Percentiles rank a stretch among this genome's conserved stretches.
Conservation (phyloP, 2,797 vertebrate genomes). For the Antrozous pallidus region DNA sequence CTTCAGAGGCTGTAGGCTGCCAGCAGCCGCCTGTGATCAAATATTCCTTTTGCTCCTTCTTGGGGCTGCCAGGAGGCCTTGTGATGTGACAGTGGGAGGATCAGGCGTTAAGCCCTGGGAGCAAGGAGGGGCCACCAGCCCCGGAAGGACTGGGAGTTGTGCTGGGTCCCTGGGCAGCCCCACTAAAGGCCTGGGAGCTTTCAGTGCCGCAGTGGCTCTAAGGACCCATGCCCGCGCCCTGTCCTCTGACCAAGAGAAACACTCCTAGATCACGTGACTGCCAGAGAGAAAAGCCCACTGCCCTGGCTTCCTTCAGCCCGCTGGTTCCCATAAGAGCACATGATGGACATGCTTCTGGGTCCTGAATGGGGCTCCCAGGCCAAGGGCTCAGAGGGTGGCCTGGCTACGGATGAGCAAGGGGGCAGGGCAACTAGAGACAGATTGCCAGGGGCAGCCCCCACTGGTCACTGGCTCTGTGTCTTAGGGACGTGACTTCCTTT, state of each 20-base stretch:
- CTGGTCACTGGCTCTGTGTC: neutral
- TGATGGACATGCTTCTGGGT: too few species aligned
- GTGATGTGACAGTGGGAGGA: neutral
- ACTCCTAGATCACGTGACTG: rapidly evolving
- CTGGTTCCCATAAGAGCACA: neutral
- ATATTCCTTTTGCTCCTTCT: slow-evolving; percentile 79
- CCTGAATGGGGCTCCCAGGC: neutral
- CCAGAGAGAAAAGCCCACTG: neutral
- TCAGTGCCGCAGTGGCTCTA: rapidly evolving
- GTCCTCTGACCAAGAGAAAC: neutral
- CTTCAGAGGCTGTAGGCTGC: slow-evolving; percentile 47
- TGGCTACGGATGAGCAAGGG: neutral
- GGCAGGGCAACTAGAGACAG: neutral
- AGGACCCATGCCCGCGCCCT: too few species aligned
- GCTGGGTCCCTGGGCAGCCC: too few species aligned
- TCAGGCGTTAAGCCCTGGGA: neutral
- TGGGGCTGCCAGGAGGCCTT: neutral
- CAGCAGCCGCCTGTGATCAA: slow-evolving; percentile 77
- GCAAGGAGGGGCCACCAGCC: neutral
- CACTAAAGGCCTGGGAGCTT: neutral
- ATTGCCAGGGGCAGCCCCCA: rapidly evolving
- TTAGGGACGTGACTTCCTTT: neutral
- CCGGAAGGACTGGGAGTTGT: neutral
- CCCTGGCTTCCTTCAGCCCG: neutral
- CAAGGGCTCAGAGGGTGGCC: neutral